Evolutionary conservation across 2,797 vertebrate species (phyloP).

Genomic region (Rhinatrema bivittatum): DNA sequence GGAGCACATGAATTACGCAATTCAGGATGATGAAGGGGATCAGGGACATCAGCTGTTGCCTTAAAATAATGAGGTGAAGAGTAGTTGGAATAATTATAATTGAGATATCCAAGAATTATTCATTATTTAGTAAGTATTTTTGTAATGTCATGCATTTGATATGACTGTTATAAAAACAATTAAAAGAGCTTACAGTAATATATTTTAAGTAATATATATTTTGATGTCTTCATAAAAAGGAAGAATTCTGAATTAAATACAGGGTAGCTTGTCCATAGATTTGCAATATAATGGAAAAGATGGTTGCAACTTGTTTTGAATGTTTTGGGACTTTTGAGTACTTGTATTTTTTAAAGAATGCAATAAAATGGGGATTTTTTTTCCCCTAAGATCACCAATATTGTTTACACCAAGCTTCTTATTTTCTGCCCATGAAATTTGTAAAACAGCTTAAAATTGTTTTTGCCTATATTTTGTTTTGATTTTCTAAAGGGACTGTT

Average conservation of each 20-base stretch:
- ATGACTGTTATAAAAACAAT: slow-evolving; percentile 68
- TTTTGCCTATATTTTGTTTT: no score
- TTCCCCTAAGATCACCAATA: slow-evolving; percentile 32
- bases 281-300: slow-evolving; percentile 28
- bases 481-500: slow-evolving; percentile 62
- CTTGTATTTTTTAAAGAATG: slow-evolving; percentile 34
- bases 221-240: slow-evolving; percentile 81
- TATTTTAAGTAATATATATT: slow-evolving; percentile 99
- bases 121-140: no score
- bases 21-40: no score
- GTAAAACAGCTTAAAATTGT: slow-evolving; percentile 39
- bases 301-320: no score
- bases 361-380: slow-evolving; percentile 53
- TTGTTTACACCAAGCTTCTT: slow-evolving; percentile 34
- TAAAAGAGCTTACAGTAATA: slow-evolving; percentile 84
- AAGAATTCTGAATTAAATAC: slow-evolving; percentile 54
- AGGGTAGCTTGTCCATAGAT: slow-evolving; percentile 61
- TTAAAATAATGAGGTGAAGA: no score
- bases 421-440: slow-evolving; percentile 31
- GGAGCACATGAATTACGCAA: no score
- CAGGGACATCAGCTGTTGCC: no score
- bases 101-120: no score
- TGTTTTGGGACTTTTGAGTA: slow-evolving; percentile 26
- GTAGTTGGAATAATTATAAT: no score
- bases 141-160: slow-evolving; percentile 55